phyloP scores from a whole-genome alignment of 2,888 invertebrate species.

The Andrena haemorrhoa region DNA sequence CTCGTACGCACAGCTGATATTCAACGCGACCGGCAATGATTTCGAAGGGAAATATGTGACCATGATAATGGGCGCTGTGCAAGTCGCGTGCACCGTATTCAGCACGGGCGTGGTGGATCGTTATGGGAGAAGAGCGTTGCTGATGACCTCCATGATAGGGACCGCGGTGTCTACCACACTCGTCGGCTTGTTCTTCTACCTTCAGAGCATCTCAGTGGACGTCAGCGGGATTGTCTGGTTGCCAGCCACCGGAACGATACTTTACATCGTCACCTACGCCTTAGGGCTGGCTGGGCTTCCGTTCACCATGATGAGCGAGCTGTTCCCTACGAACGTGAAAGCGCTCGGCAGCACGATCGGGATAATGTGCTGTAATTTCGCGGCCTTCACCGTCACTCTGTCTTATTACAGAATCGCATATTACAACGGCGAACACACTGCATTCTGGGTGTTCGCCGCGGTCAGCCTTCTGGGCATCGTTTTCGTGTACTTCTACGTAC shows the following conservation, averaged over 20 bases:
- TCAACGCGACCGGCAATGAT: slow-evolving; percentile 52
- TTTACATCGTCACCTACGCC: slow-evolving; percentile 65
- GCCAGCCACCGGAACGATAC: slow-evolving; percentile 56
- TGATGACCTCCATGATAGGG: slow-evolving; percentile 63
- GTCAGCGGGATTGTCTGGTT: slow-evolving; percentile 61
- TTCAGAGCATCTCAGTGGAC: slow-evolving; percentile 28
- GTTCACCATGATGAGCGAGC: slow-evolving; percentile 67
- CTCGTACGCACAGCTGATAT: slow-evolving; percentile 67
- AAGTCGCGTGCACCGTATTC: slow-evolving; percentile 53
- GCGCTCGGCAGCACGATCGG: slow-evolving; percentile 58
- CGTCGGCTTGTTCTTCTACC: slow-evolving; percentile 66
- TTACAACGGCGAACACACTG: slow-evolving; percentile 47
- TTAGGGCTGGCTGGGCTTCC: slow-evolving; percentile 67
- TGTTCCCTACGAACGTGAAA: slow-evolving; percentile 72
- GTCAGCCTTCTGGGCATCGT: slow-evolving; percentile 36
- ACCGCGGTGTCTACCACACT: slow-evolving; percentile 50
- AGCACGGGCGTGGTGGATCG: slow-evolving; percentile 61
- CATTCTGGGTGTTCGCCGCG: slow-evolving; percentile 65
- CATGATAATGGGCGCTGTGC: slow-evolving; percentile 69
- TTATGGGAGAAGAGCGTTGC: slow-evolving; percentile 59
- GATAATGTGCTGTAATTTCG: slow-evolving; percentile 43
- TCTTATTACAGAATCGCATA: slow-evolving; percentile 55
- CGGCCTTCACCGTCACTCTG: slow-evolving; percentile 53
- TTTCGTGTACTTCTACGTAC: slow-evolving; percentile 62
- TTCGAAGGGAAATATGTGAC: slow-evolving; percentile 68